Evolutionary conservation across 2,797 vertebrate genomes (phyloP), one percentile per base, ranked within the genome.

Genomic region (Siniperca scherzeri): DNA sequence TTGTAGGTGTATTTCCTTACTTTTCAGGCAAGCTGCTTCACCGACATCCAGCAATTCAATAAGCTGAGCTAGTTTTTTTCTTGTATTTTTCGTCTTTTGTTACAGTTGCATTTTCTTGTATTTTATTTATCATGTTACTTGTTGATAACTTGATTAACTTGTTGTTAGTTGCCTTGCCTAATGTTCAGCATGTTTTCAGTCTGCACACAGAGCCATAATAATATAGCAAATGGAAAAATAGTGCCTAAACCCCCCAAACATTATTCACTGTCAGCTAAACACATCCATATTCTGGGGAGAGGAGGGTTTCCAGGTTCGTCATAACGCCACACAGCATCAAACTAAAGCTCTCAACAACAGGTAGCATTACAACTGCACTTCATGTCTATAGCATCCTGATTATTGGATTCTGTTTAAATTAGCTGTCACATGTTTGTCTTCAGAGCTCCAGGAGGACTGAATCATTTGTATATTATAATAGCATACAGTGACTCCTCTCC

Each of bases 401-500:
- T 33, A 62, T 48, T 62, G 56, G 61, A 66, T 69, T 61, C 19
- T 64, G 57, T 80, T 27, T 55, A 50, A 74, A 80, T 72, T 33
- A 74, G 55, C 9, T 42, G 40, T 77, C n/a, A 69, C 5, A 0
- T 44, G 60, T 72, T 76, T 81, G 25, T 64, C 53, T 48, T 50
- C 46, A 30, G 70, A 68, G 71, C 82, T 72, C 12, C 68, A 64
- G 66, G 57, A 73, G 40, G 33, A 64, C 44, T 50, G 57, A 76
- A 59, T 40, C 44, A 53, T 71, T 61, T 70, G 9, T 38, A 21
- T 27, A 48, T 48, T 52, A 25, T 75, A 75, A 84, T 36, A 60
- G 66, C 70, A 65, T 10, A 38, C 14, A 44, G 33, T 9, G 56
- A 80, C 44, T 55, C 59, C 42, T 55, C 78, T 64, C 55, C 46